Conservation (phyloP, 1,140 invertebrate genomes). For the Coenobita brevimanus region DNA sequence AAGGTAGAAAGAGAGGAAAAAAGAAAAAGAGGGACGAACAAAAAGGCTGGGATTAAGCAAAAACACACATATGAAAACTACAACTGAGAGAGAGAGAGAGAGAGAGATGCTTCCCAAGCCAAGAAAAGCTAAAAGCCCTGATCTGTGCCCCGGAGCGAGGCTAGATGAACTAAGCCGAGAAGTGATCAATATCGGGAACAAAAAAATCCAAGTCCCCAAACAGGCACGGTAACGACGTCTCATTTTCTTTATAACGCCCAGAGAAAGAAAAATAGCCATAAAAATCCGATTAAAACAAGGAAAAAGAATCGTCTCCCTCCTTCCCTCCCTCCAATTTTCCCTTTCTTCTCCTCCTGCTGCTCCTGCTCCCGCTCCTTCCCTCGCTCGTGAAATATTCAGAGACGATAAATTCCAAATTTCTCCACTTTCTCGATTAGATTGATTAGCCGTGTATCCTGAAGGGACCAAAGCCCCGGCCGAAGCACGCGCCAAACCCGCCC, state of each 20-base stretch:
- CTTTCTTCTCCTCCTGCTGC: neutral
- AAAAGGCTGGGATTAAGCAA: neutral
- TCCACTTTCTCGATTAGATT: constrained; percentile 62
- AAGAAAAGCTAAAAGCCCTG: neutral
- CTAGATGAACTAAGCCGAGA: constrained; percentile 7
- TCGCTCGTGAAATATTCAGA: constrained; percentile 57
- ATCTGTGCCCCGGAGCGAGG: neutral
- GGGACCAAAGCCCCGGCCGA: neutral
- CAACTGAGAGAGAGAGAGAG: neutral
- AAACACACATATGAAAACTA: neutral
- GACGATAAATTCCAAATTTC: constrained; percentile 63
- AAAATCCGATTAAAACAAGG: neutral
- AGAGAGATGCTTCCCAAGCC: too few species aligned
- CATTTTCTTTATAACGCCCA: neutral
- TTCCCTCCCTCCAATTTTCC: neutral
- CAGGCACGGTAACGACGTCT: neutral
- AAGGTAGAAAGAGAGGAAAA: neutral
- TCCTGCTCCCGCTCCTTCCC: neutral
- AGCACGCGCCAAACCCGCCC: neutral
- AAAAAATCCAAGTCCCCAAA: constrained; percentile 18
- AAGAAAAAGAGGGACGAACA: neutral
- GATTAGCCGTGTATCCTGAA: constrained; percentile 35
- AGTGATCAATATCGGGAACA: neutral
- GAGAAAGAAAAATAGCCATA: neutral
- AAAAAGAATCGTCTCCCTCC: constrained; percentile 20